Evolutionary conservation across 2,113 vertebrate species (phyloP).

Genomic region (Bolborhynchus lineola): DNA sequence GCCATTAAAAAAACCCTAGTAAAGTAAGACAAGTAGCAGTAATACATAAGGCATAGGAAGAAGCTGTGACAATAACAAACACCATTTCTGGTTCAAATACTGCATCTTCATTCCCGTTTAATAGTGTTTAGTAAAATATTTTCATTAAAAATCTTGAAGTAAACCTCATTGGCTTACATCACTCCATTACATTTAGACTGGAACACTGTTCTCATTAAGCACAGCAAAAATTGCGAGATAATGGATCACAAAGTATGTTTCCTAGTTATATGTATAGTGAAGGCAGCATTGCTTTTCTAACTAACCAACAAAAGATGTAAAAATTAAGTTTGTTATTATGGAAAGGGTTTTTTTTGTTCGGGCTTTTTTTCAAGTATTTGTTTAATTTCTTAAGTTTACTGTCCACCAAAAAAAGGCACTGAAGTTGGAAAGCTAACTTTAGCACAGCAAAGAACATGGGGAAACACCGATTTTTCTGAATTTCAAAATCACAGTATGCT

Average conservation of each 20-base stretch:
- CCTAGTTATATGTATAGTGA: background rate
- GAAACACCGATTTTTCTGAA: background rate
- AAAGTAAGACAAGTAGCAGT: background rate
- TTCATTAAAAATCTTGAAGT: background rate
- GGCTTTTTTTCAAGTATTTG: background rate
- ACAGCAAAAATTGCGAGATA: background rate
- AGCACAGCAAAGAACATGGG: background rate
- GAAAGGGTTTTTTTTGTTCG: background rate
- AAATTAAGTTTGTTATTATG: background rate
- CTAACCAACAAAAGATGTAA: background rate
- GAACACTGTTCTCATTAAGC: background rate
- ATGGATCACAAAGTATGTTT: background rate
- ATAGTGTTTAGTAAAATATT: background rate
- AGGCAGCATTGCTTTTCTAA: background rate
- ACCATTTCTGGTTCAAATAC: background rate
- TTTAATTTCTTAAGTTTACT: background rate
- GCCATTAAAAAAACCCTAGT: background rate
- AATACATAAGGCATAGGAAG: background rate
- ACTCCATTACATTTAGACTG: background rate
- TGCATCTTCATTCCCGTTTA: background rate
- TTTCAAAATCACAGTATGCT: background rate
- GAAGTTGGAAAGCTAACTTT: background rate
- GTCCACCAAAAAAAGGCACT: background rate
- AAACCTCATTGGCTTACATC: background rate
- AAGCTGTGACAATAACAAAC: background rate